Evolutionary conservation across 37 sponge, comb jelly and placozoan species (phyloP).

Genomic region (Amphimedon queenslandica): DNA sequence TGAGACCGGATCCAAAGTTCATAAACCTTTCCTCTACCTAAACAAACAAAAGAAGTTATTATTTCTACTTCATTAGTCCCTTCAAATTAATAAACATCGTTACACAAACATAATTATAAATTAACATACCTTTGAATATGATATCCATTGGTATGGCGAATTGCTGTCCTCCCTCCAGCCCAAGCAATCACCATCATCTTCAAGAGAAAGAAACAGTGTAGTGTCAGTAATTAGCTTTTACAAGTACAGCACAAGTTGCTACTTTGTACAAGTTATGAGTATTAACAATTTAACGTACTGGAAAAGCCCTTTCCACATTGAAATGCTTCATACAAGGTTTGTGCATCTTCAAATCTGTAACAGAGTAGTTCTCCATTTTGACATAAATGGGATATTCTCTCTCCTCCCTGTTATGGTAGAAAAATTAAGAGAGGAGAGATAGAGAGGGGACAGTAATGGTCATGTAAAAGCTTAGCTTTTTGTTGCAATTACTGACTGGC

Average conservation of each 20-base stretch:
- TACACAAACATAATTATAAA: not conserved
- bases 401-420: too few relatives aligned
- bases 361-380: conserved; percentile 38
- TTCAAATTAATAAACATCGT: not conserved
- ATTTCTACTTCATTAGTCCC: not conserved
- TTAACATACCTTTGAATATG: conserved; percentile 52
- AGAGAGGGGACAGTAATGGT: not conserved
- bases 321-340: conserved; percentile 79
- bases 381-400: conserved; percentile 34
- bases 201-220: too few relatives aligned
- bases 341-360: conserved; percentile 47
- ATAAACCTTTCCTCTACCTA: conserved; percentile 64
- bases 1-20: conserved; percentile 82
- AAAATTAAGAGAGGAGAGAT: not conserved
- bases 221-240: too few relatives aligned
- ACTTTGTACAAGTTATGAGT: not conserved
- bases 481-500: conserved; percentile 37
- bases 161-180: conserved; percentile 58
- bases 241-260: too few relatives aligned
- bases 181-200: conserved; percentile 72
- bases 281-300: conserved; percentile 17
- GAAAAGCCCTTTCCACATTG: conserved; percentile 69
- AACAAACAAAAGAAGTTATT: not conserved
- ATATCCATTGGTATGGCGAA: conserved; percentile 63
- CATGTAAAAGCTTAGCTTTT: not conserved